Percentiles rank a stretch among this genome's conserved stretches.
Evolutionary conservation across 2,113 vertebrate species (phyloP).

Genomic region (Orcinus orca): DNA sequence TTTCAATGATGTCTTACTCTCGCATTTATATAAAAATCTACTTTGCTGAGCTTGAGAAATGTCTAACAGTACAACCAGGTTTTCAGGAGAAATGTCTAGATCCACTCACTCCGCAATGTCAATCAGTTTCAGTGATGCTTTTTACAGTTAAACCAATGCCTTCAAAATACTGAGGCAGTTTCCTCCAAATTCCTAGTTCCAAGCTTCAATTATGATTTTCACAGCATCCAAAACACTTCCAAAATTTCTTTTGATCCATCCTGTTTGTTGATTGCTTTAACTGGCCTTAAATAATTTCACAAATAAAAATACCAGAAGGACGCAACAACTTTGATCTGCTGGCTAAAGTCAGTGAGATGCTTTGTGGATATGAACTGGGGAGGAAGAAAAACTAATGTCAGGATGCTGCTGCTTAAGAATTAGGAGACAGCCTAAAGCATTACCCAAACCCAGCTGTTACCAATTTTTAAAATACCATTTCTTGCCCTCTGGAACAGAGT

Average conservation of each 20-base stretch:
- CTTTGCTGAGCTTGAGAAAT: conserved; percentile 38
- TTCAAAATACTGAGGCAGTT: conserved; percentile 32
- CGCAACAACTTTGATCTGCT: conserved; percentile 10
- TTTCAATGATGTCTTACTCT: conserved; percentile 31
- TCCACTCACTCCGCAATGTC: background rate
- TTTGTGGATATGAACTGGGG: background rate
- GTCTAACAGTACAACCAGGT: conserved; percentile 21
- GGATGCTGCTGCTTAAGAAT: background rate
- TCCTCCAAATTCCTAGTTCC: conserved; percentile 43
- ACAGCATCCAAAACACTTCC: conserved; percentile 16
- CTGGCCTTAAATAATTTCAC: conserved; percentile 3
- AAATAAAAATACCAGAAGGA: conserved; percentile 33
- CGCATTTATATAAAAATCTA: conserved; percentile 37
- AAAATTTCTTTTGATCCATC: conserved; percentile 43
- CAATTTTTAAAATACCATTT: background rate
- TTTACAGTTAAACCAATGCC: conserved; percentile 18
- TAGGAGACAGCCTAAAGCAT: background rate
- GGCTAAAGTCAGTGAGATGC: conserved; percentile 12
- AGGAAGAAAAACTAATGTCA: conserved; percentile 17
- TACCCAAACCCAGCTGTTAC: background rate
- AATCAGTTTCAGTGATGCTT: conserved; percentile 3
- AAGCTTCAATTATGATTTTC: background rate
- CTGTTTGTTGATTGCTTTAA: conserved; percentile 34
- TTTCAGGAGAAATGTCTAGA: conserved; percentile 28
- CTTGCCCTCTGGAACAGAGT: conserved; percentile 30